Evolutionary conservation across 1,140 invertebrate species (phyloP), one percentile per base, ranked within the genome.

Genomic region (Zaprionus vittiger): DNA sequence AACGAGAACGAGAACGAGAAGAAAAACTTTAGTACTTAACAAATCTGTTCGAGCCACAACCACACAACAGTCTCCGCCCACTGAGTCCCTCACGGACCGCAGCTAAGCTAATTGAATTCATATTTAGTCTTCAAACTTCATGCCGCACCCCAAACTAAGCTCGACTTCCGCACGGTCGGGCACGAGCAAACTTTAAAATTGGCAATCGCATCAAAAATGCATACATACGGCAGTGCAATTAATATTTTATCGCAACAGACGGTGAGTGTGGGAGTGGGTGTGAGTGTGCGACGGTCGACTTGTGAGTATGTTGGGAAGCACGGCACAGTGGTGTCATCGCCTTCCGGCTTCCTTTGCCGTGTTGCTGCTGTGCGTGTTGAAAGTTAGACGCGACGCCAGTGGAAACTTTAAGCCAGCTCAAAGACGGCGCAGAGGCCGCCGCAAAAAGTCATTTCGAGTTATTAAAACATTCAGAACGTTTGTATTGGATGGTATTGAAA

Each of bases 381-480:
- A 89, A 85, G 81, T 89, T 87, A 83, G 80, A 73, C 76, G 41
- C 41, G 80, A 67, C 55, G 62, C 17, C 54, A 65, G 57, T 54
- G 66, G 66, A 84, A 89, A 74, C 80, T 85, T 79, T 74, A 69
- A 78, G 59, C 64, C 72, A 59, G 70, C 28, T 49, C 47, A 65
- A 31, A 52, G 47, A 62, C n/a, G 44, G 70, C 57, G 37, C 63
- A 44, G 47, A 56, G 49, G 69, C 65, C 64, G 77, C 85, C 85
- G 73, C 85, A 90, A 65, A 90, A 90, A 90, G 85, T 90, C 85
- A 90, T 90, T 90, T 90, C 85, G 85, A 91, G 85, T 91, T 90
- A 90, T 90, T 90, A 90, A 90, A 90, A 90, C 85, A 90, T 90
- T 90, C 85, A 90, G 72, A 90, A 90, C 86, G 86, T 90, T 90